Conservation (phyloP, 2,113 vertebrate species). For the Saguinus midas region DNA sequence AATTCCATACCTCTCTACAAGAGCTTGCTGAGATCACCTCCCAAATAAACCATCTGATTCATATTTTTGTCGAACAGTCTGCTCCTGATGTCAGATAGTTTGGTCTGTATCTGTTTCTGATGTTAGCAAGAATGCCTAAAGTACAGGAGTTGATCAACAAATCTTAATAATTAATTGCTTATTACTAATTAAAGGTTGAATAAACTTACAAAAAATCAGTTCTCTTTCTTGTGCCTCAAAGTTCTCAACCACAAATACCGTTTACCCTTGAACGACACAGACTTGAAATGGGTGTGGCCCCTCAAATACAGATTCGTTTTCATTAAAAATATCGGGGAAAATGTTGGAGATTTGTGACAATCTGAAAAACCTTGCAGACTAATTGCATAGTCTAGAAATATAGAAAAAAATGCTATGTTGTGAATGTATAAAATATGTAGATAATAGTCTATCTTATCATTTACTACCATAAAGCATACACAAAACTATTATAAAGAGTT, state of each 20-base stretch:
- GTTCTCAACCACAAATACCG: background rate
- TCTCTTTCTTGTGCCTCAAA: background rate
- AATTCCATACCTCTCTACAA: background rate
- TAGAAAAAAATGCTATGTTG: background rate
- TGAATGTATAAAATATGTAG: background rate
- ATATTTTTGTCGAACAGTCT: background rate
- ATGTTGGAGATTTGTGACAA: background rate
- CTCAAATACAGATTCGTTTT: background rate
- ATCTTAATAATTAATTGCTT: background rate
- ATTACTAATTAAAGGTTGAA: background rate
- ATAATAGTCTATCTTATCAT: background rate
- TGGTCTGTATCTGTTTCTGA: background rate
- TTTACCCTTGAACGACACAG: background rate
- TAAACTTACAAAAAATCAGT: background rate
- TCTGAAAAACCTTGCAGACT: background rate
- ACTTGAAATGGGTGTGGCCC: background rate
- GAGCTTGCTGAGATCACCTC: background rate
- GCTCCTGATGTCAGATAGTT: background rate
- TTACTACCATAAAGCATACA: background rate
- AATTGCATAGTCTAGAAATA: background rate
- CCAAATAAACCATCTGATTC: background rate
- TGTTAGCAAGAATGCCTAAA: background rate
- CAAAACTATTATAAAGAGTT: background rate
- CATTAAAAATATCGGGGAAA: background rate
- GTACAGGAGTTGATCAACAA: background rate